Base-by-base conservation (phyloP, 2,797 vertebrate species). In the Crax fasciolata region DNA sequence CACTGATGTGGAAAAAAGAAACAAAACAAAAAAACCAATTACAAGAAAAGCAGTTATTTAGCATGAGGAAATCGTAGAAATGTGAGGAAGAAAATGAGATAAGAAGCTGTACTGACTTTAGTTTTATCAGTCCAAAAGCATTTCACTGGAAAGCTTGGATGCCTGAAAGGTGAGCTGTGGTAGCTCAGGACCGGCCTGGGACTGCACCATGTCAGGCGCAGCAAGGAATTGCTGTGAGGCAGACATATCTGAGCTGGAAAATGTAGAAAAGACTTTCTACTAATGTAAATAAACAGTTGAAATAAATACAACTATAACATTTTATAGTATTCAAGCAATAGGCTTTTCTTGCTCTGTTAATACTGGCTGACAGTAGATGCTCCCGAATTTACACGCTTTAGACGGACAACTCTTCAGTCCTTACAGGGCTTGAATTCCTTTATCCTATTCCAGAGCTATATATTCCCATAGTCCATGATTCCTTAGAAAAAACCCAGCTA, bases 11-110 rank as follows among this genome's bases (percentile, higher is more conserved):
- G 72, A 96, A 97, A 95, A 96, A 28, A 11, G 3, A 94, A 96
- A n/a, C n/a, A n/a, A n/a, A n/a, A n/a, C n/a, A 28, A 9, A 2
- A 55, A 55, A 55, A n/a, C 11, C 91, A 94, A 28, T 8, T 59
- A 30, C n/a, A 52, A 87, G 44, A 30, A 55, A 77, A 65, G 7
- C 17, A 80, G 10, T 41, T 65, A 83, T 65, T 83, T 83, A 58
- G 3, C 18, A 48, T 84, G 79, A 96, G 59, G 12, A 94, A 93
- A 95, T 82, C 87, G n/a, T 71, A 96, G 90, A 94, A 88, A 95
- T 85, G 61, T 11, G 27, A 92, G 93, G 57, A 95, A 54, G 13
- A 84, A 58, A 62, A 3, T 73, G 91, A 90, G 18, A 30, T 32
- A 68, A 44, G 76, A 28, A 82, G 11, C 28, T 80, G 3, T 65